Evolutionary conservation across 2,113 vertebrate species (phyloP).

Genomic region (Myocastor coypus): DNA sequence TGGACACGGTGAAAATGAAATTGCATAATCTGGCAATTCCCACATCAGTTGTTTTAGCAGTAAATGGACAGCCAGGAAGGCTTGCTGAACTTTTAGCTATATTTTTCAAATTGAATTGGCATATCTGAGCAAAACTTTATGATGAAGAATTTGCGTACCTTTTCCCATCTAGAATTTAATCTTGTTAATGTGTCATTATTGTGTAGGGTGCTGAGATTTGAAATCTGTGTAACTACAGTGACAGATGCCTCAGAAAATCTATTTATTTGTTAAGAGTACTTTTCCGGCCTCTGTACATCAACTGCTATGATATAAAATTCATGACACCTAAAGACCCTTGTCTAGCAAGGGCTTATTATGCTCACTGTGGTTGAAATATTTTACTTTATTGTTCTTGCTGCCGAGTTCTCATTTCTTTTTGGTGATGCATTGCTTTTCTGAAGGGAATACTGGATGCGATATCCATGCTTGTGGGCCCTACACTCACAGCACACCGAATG

Average conservation of each 20-base stretch:
- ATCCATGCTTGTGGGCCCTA: not conserved
- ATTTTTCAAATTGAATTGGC: conserved; percentile 64
- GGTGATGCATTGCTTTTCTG: conserved; percentile 52
- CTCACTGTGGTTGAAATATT: conserved; percentile 62
- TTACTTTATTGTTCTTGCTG: conserved; percentile 68
- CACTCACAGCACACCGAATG: not conserved
- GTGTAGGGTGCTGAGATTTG: conserved; percentile 67
- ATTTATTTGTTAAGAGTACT: conserved; percentile 55
- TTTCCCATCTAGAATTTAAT: conserved; percentile 70
- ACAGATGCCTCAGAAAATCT: conserved; percentile 64
- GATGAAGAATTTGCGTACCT: conserved; percentile 58
- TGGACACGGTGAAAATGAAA: conserved; percentile 14
- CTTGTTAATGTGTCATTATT: conserved; percentile 68
- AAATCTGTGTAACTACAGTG: conserved; percentile 7
- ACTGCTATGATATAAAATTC: conserved; percentile 62
- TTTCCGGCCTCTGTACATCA: conserved; percentile 56
- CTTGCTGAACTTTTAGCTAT: conserved; percentile 53
- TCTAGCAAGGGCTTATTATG: conserved; percentile 63
- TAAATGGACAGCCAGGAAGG: conserved; percentile 4
- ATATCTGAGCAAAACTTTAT: conserved; percentile 59
- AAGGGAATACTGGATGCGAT: conserved; percentile 31
- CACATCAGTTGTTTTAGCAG: conserved; percentile 21
- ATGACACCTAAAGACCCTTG: conserved; percentile 61
- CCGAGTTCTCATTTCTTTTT: conserved; percentile 57
- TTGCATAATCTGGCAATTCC: conserved; percentile 47